Conservation (phyloP, 2,797 vertebrate species). For the Gymnothorax javanicus region DNA sequence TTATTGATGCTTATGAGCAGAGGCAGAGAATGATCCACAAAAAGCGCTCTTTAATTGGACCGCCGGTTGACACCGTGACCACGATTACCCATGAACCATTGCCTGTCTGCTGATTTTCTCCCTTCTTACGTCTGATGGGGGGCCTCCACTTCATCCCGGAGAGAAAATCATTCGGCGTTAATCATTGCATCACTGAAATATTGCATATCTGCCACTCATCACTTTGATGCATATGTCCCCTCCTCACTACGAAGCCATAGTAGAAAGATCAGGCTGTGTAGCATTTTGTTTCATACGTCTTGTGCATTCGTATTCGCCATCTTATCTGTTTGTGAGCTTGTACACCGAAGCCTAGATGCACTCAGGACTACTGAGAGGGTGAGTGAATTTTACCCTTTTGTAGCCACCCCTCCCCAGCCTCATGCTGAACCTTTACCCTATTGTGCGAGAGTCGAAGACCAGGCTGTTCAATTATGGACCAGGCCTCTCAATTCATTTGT, state of each 20-base stretch:
- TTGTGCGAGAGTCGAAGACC: slow-evolving; percentile 56
- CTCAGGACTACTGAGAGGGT: background rate
- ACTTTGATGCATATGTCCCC: background rate
- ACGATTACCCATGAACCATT: slow-evolving; percentile 78
- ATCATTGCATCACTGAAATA: slow-evolving; percentile 65
- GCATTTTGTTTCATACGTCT: background rate
- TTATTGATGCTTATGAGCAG: slow-evolving; percentile 84
- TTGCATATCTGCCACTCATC: slow-evolving; percentile 70
- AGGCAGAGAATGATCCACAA: slow-evolving; percentile 55
- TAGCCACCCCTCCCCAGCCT: slow-evolving; percentile 49
- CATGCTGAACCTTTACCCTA: slow-evolving; percentile 54
- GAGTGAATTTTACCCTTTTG: slow-evolving; percentile 42
- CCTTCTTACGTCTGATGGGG: slow-evolving; percentile 62
- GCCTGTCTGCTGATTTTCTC: slow-evolving; percentile 42
- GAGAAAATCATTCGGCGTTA: slow-evolving; percentile 69
- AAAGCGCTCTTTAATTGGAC: slow-evolving; percentile 81
- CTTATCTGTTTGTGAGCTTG: background rate
- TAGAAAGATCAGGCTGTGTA: background rate
- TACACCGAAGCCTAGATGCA: background rate
- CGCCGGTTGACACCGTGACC: slow-evolving; percentile 79
- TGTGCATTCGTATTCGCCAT: background rate
- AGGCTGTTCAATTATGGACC: slow-evolving; percentile 58
- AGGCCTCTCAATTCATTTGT: slow-evolving; percentile 77
- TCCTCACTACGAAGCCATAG: background rate
- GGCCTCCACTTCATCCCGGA: slow-evolving; percentile 47